These are phyloP conservation scores for Zoanthus sansibaricus DNA, from an alignment of 92 coral and sea anemone genomes.

Conservation along the genomic window DNA sequence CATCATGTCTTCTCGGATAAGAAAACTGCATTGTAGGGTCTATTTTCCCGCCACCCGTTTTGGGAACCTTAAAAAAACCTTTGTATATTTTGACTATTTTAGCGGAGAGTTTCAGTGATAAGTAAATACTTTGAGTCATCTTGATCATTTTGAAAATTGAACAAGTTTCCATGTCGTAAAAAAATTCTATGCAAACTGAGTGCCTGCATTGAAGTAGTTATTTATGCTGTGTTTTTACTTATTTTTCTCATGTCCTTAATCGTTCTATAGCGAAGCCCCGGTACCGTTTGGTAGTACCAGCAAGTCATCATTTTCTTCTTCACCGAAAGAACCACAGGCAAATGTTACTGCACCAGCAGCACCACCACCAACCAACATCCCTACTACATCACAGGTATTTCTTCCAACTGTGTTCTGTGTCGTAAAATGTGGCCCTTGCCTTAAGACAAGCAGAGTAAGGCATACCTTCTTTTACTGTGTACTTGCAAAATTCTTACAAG, in stretches of 20 bases:
- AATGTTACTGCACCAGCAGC: constrained; percentile 35
- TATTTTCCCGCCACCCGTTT: too few relatives aligned
- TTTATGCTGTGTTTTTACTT: neutral
- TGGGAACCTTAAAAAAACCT: too few relatives aligned
- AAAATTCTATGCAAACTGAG: neutral
- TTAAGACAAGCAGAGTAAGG: neutral
- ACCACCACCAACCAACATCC: constrained; percentile 50
- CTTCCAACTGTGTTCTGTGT: too few relatives aligned
- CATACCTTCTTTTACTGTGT: too few relatives aligned
- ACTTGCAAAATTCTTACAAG: too few relatives aligned
- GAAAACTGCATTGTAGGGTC: too few relatives aligned
- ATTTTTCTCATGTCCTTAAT: neutral
- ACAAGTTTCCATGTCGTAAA: too few relatives aligned
- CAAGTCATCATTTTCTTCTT: constrained; percentile 60
- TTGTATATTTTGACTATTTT: too few relatives aligned
- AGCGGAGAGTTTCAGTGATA: too few relatives aligned
- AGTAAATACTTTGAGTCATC: too few relatives aligned
- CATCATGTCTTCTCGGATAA: too few relatives aligned
- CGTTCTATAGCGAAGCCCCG: constrained; percentile 77
- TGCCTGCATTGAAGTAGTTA: neutral
- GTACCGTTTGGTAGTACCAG: constrained; percentile 89
- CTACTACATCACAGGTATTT: constrained; percentile 83
- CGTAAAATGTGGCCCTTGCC: neutral
- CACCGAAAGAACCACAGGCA: constrained; percentile 57
- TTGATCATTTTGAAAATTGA: too few relatives aligned